A percentile compares a stretch with the other conserved stretches of the same genome.
These are phyloP conservation scores for Candoia aspera DNA, from an alignment of 2,113 vertebrate species.

Conservation along the genomic window DNA sequence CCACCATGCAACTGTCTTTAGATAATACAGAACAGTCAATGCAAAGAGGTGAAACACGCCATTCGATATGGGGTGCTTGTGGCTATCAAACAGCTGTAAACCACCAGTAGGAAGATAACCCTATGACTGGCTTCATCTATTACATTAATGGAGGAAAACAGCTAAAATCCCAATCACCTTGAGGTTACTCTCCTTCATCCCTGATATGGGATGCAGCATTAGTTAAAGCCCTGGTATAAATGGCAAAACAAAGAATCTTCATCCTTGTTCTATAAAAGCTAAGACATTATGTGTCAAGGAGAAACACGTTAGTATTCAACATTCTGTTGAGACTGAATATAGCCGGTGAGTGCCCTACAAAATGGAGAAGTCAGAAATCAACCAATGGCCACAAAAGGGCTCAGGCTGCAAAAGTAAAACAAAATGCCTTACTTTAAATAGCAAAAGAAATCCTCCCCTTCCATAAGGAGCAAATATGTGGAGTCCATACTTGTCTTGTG, in stretches of 20 bases:
- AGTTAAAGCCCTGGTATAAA: not conserved
- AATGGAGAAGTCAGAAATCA: not conserved
- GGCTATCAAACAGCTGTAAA: not conserved
- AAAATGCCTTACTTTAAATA: not conserved
- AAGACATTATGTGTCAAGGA: not conserved
- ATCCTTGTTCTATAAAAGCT: not conserved
- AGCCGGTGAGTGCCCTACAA: not conserved
- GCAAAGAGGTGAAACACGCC: not conserved
- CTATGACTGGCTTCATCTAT: not conserved
- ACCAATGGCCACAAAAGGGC: not conserved
- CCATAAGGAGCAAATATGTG: not conserved
- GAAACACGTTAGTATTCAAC: accelerated
- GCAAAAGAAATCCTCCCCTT: not conserved
- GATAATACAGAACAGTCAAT: not conserved
- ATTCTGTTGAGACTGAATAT: not conserved
- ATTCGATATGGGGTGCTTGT: not conserved
- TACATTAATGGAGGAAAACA: not conserved
- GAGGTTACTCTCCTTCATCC: not conserved
- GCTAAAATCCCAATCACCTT: not conserved
- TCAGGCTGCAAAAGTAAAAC: not conserved
- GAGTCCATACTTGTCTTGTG: not conserved
- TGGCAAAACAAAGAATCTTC: not conserved
- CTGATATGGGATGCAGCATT: not conserved
- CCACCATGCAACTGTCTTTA: no score
- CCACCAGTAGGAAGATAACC: not conserved